phyloP scores from a whole-genome alignment of 2,113 vertebrate genomes.

The Hippolais icterina region DNA sequence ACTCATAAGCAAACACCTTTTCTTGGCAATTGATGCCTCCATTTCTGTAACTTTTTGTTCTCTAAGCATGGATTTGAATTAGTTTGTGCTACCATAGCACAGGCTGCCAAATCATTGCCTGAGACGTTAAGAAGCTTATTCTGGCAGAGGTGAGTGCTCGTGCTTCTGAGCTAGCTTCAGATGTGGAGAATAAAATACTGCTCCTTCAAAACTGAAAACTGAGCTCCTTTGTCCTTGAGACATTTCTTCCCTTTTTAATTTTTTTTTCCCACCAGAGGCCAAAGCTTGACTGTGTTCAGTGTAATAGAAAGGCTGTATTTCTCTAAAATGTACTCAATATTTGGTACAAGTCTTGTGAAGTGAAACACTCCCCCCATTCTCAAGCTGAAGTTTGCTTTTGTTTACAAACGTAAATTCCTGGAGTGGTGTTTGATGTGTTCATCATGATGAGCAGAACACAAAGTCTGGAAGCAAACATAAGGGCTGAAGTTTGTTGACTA shows the following conservation, averaged over 20 bases:
- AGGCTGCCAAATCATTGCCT: not conserved
- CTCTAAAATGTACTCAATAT: not conserved
- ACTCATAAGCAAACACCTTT: not conserved
- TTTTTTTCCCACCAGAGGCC: not conserved
- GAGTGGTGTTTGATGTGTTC: not conserved
- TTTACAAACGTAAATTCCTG: not conserved
- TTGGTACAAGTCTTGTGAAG: not conserved
- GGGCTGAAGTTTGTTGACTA: not conserved
- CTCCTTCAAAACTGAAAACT: not conserved
- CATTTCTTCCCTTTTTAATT: fast-evolving
- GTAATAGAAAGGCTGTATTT: not conserved
- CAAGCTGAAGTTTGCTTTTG: not conserved
- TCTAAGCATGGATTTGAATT: not conserved
- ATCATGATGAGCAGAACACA: not conserved
- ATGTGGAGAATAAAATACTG: not conserved
- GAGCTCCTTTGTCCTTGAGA: not conserved
- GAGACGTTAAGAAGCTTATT: not conserved
- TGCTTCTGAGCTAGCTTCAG: not conserved
- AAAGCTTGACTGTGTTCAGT: not conserved
- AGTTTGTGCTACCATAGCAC: not conserved
- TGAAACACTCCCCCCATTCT: fast-evolving
- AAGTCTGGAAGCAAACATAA: not conserved
- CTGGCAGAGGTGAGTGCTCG: not conserved
- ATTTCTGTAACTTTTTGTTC: not conserved
- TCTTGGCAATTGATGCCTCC: not conserved